Evolutionary conservation across 1,140 invertebrate species (phyloP).

Genomic region (Scaptomyza montana): DNA sequence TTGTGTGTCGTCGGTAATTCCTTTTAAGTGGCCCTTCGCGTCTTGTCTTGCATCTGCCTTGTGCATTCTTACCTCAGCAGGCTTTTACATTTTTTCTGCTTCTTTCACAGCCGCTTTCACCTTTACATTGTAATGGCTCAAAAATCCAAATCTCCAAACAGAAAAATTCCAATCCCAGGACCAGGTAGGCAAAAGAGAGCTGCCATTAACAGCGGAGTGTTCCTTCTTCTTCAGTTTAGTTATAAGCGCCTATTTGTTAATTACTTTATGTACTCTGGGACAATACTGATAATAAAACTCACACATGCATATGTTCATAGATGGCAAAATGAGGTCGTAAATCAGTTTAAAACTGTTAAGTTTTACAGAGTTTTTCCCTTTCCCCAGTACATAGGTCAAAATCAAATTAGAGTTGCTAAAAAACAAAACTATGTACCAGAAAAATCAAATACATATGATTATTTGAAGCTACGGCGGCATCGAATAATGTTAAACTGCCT

Average conservation of each 20-base stretch:
- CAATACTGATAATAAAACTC: conserved; percentile 9
- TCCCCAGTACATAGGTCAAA: conserved; percentile 19
- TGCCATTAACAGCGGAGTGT: not conserved
- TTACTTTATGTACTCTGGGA: conserved; percentile 64
- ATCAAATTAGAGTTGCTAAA: not conserved
- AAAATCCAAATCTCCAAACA: conserved; percentile 44
- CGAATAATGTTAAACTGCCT: not conserved
- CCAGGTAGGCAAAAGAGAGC: conserved; percentile 27
- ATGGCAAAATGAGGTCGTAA: conserved; percentile 29
- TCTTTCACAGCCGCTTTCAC: conserved; percentile 54
- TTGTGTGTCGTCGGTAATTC: conserved; percentile 13
- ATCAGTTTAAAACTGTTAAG: conserved; percentile 46
- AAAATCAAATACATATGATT: too few species aligned
- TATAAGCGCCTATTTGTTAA: conserved; percentile 73
- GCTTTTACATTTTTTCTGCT: conserved; percentile 1
- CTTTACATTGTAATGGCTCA: conserved; percentile 41
- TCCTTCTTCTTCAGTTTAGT: conserved; percentile 12
- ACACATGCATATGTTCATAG: not conserved
- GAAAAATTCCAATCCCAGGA: conserved; percentile 20
- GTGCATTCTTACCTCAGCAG: conserved; percentile 14
- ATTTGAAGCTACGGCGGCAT: too few species aligned
- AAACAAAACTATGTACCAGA: too few species aligned
- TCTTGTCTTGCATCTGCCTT: conserved; percentile 31
- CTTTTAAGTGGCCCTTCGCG: conserved; percentile 11
- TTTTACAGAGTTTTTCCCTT: conserved; percentile 9